These are phyloP conservation scores for Orussus abietinus DNA, from an alignment of 1,140 invertebrate genomes.

Conservation along the genomic window DNA sequence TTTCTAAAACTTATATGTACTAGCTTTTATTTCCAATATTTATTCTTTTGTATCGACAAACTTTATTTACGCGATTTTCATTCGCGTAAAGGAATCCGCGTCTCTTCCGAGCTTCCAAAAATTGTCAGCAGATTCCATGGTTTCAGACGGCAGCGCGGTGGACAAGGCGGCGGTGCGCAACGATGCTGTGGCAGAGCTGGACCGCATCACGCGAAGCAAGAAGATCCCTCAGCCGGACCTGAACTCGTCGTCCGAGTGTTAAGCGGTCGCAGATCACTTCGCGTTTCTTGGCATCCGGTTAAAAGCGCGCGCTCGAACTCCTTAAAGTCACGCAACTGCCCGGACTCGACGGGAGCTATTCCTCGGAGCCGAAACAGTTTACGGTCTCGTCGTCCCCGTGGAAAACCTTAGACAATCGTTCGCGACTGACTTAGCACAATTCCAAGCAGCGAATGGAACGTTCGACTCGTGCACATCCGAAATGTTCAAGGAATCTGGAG, in stretches of 20 bases:
- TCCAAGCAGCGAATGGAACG: not conserved
- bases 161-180: constrained; percentile 72
- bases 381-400: not conserved
- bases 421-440: not conserved
- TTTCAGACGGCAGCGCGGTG: constrained; percentile 48
- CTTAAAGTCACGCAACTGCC: no score
- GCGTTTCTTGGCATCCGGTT: constrained; percentile 7
- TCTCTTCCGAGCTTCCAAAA: no score
- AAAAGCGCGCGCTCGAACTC: no score
- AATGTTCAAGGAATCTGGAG: no score
- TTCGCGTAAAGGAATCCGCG: no score
- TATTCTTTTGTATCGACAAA: no score
- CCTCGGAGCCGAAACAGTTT: not conserved
- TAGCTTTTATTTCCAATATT: no score
- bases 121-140: constrained; percentile 10
- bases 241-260: constrained; percentile 45
- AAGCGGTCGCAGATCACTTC: constrained; percentile 14
- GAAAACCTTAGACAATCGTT: not conserved
- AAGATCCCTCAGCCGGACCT: constrained; percentile 53
- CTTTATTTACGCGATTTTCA: no score
- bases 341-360: no score
- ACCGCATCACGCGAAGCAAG: constrained; percentile 76
- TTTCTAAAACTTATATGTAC: no score
- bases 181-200: constrained; percentile 88
- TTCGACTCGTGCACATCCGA: no score